Conservation (phyloP, 2,113 vertebrate genomes). For the Eptesicus fuscus region DNA sequence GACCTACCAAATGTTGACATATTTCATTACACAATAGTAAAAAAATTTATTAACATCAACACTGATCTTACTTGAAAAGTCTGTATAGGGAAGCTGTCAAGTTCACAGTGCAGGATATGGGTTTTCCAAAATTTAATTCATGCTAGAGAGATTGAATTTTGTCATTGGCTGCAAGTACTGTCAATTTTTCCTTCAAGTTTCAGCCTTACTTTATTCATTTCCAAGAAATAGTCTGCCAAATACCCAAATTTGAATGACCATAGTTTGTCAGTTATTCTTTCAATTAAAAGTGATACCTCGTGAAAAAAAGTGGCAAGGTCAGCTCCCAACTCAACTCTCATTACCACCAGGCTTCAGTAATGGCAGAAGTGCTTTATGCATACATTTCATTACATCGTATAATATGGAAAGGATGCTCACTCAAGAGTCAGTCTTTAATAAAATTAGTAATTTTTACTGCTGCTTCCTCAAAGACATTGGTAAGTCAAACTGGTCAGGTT, state of each 20-base stretch:
- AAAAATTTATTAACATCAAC: not conserved
- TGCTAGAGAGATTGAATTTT: constrained; percentile 30
- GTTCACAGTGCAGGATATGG: not conserved
- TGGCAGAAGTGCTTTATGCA: not conserved
- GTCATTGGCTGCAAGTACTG: not conserved
- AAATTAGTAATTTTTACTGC: not conserved
- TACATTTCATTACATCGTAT: not conserved
- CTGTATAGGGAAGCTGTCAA: not conserved
- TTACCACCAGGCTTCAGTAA: not conserved
- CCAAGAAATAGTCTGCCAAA: not conserved
- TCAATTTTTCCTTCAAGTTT: constrained; percentile 2
- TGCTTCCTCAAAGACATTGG: constrained; percentile 10
- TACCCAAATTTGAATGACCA: not conserved
- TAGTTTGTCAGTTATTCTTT: constrained; percentile 28
- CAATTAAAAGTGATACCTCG: not conserved
- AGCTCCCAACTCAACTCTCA: not conserved
- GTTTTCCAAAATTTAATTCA: constrained; percentile 30
- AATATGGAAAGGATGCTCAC: not conserved
- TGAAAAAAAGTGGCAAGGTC: not conserved
- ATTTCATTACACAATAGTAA: not conserved
- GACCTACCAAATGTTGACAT: not conserved
- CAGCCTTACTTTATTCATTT: constrained; percentile 26
- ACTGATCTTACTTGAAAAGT: not conserved
- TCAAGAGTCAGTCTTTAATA: not conserved
- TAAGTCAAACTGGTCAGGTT: not conserved